A percentile compares a stretch with the other conserved stretches of the same genome.
phyloP scores from a whole-genome alignment of 2,888 invertebrate genomes.

The Ormia ochracea region DNA sequence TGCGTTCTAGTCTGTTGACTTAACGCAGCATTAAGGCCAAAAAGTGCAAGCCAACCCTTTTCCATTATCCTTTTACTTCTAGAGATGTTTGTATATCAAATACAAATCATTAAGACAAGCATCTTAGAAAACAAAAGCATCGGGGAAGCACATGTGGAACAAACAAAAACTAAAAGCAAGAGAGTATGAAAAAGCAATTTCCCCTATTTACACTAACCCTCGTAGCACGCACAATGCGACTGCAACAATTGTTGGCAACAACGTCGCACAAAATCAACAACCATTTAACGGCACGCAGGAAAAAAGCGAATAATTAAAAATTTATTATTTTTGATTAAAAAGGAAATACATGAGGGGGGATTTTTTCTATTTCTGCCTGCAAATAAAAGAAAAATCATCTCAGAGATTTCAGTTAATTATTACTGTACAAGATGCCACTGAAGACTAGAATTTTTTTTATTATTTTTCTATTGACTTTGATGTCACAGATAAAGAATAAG shows the following conservation, averaged over 20 bases:
- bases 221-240: conserved; percentile 12
- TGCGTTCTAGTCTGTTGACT: conserved; percentile 24
- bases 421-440: conserved; percentile 21
- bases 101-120: conserved; percentile 47
- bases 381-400: conserved; percentile 7
- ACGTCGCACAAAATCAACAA: not conserved
- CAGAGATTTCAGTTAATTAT: conserved; percentile 46
- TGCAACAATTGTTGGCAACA: conserved; percentile 10
- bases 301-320: conserved; percentile 49
- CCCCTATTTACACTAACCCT: not conserved
- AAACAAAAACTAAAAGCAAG: not conserved
- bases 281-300: not conserved
- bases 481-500: conserved; percentile 22
- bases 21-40: not conserved
- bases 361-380: not conserved
- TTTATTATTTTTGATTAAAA: conserved; percentile 48
- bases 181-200: conserved; percentile 5
- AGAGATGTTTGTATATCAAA: conserved; percentile 26
- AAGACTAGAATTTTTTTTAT: conserved; percentile 28
- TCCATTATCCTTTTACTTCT: not conserved
- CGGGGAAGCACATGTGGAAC: not conserved
- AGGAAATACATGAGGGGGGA: not conserved
- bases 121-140: conserved; percentile 21
- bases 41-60: conserved; percentile 17
- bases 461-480: conserved; percentile 52